These are phyloP conservation scores for Mus spicilegus DNA, from an alignment of 2,113 vertebrate genomes.

Conservation along the genomic window DNA sequence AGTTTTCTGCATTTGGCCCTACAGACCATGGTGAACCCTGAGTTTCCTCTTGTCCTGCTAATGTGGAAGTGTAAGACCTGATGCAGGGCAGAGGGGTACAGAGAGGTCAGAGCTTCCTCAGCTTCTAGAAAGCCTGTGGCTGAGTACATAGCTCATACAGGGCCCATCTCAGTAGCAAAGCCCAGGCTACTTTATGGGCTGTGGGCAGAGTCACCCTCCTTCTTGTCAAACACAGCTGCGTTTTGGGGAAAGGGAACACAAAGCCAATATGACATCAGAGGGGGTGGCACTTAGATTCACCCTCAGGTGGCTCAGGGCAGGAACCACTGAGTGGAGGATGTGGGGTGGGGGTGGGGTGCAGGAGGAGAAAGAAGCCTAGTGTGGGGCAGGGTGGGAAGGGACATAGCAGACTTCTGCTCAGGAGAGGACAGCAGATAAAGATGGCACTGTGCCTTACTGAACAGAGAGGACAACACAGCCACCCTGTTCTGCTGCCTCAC, in stretches of 20 bases:
- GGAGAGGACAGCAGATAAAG: no score
- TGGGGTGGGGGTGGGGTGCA: accelerated
- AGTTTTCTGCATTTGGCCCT: background rate
- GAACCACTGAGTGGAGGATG: background rate
- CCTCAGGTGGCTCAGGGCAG: background rate
- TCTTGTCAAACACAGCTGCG: conserved; percentile 58
- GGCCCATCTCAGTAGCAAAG: accelerated
- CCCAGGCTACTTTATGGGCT: background rate
- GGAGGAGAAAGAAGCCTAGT: no score
- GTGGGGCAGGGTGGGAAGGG: background rate
- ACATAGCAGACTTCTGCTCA: background rate
- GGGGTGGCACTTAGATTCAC: background rate
- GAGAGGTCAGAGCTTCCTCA: background rate
- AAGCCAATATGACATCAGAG: background rate
- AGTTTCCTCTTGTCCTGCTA: no score
- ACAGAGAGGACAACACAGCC: background rate
- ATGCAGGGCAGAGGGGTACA: no score
- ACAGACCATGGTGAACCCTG: accelerated
- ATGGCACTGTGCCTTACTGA: background rate
- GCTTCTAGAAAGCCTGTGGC: background rate
- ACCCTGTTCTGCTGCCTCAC: background rate
- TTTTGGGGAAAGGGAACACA: accelerated
- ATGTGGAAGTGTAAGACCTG: background rate
- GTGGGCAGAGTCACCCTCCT: background rate
- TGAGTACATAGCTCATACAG: accelerated